Evolutionary conservation across 2,113 vertebrate genomes (phyloP).

Genomic region (Phylloscopus whistleri): DNA sequence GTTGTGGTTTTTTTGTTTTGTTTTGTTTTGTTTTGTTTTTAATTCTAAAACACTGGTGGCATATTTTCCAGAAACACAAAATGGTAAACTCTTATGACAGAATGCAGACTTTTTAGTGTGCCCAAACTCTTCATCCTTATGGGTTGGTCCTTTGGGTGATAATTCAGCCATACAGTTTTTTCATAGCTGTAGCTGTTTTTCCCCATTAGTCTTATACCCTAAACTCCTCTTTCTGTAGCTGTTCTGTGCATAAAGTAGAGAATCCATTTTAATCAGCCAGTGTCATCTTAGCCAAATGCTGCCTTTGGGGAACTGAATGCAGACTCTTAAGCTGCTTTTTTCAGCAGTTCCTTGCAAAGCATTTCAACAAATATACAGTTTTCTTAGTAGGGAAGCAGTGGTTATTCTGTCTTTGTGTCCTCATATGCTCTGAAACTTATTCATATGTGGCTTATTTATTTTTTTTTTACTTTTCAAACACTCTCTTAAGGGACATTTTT

Average conservation of each 20-base stretch:
- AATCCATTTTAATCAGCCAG: not conserved
- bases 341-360: not conserved
- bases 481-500: not conserved
- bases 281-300: not conserved
- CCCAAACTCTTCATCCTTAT: not conserved
- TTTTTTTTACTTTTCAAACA: not conserved
- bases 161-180: not conserved
- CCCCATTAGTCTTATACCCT: not conserved
- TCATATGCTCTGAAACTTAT: not conserved
- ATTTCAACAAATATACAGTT: not conserved
- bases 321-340: not conserved
- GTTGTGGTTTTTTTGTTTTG: not conserved
- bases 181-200: not conserved
- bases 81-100: accelerated
- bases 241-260: not conserved
- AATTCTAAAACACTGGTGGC: not conserved
- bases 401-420: not conserved
- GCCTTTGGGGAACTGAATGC: not conserved
- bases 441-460: not conserved
- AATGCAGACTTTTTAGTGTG: not conserved
- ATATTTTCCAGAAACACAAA: not conserved
- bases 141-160: not conserved
- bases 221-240: not conserved
- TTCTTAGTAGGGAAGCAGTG: not conserved
- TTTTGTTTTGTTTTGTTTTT: not conserved